Evolutionary conservation across 2,888 invertebrate species (phyloP).

Genomic region (Sacculina carcini): DNA sequence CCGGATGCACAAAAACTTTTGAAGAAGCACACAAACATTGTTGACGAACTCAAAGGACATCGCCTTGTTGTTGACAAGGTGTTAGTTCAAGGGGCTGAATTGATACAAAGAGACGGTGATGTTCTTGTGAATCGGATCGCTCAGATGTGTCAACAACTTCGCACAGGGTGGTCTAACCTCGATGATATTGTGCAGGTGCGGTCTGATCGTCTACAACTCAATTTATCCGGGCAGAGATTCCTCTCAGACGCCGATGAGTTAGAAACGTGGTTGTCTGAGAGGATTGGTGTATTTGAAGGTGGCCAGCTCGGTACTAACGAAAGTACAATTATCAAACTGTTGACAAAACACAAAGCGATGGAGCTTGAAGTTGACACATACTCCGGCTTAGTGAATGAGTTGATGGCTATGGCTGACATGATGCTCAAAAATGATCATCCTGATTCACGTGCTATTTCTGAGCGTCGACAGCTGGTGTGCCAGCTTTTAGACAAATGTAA

Average conservation of each 20-base stretch:
- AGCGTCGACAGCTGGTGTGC: constrained; percentile 36
- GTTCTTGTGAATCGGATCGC: constrained; percentile 29
- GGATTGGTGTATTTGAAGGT: constrained; percentile 49
- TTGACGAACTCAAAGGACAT: constrained; percentile 64
- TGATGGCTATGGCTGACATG: constrained; percentile 57
- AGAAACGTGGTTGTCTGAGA: constrained; percentile 75
- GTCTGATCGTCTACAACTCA: constrained; percentile 50
- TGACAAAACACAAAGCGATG: constrained; percentile 82
- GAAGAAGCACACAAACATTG: constrained; percentile 81
- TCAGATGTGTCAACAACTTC: constrained; percentile 40
- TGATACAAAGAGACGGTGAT: neutral
- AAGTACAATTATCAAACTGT: constrained; percentile 64
- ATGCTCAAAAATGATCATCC: constrained; percentile 59
- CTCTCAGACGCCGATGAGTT: constrained; percentile 72
- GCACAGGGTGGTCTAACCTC: constrained; percentile 44
- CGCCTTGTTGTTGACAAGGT: constrained; percentile 59
- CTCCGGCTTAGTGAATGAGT: constrained; percentile 67
- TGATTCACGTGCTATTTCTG: constrained; percentile 49
- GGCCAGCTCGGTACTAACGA: constrained; percentile 68
- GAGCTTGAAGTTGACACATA: constrained; percentile 76
- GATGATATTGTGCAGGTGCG: constrained; percentile 41
- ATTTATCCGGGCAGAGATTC: constrained; percentile 69
- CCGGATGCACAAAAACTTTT: constrained; percentile 71
- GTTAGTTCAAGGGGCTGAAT: constrained; percentile 39
- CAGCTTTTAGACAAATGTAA: constrained; percentile 57